Conservation (phyloP, 2,797 vertebrate species). For the Glyptemys insculpta region DNA sequence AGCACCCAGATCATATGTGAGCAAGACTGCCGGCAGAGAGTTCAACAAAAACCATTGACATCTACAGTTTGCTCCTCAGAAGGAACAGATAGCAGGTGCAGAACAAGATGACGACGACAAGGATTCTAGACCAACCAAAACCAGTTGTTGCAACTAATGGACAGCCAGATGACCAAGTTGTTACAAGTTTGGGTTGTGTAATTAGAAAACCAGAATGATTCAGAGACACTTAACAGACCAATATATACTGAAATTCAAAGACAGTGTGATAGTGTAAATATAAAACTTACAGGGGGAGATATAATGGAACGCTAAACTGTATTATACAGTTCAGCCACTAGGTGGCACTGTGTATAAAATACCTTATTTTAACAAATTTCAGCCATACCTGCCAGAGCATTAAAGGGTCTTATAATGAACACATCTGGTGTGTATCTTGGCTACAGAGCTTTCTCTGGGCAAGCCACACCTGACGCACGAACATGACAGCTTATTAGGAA, state of each 20-base stretch:
- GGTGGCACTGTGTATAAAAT: background rate
- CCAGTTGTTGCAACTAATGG: background rate
- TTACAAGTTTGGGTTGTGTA: background rate
- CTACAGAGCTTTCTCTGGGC: background rate
- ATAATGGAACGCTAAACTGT: background rate
- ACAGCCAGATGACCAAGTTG: background rate
- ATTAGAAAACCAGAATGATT: background rate
- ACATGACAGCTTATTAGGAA: slow-evolving; percentile 1
- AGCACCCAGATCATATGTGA: background rate
- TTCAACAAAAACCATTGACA: background rate
- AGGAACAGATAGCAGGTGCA: background rate
- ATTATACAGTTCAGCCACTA: background rate
- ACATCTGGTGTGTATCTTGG: background rate
- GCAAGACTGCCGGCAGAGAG: background rate
- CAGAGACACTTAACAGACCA: background rate
- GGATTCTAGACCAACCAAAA: background rate
- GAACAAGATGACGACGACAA: background rate
- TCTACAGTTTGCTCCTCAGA: background rate
- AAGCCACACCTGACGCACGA: background rate
- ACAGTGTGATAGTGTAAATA: background rate
- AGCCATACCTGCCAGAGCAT: background rate
- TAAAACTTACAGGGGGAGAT: background rate
- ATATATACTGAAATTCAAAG: background rate
- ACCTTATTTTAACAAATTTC: background rate
- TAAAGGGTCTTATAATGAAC: background rate